Evolutionary conservation across 23 tunicate genomes (phyloP).

Genomic region (Aplidium turbinatum): DNA sequence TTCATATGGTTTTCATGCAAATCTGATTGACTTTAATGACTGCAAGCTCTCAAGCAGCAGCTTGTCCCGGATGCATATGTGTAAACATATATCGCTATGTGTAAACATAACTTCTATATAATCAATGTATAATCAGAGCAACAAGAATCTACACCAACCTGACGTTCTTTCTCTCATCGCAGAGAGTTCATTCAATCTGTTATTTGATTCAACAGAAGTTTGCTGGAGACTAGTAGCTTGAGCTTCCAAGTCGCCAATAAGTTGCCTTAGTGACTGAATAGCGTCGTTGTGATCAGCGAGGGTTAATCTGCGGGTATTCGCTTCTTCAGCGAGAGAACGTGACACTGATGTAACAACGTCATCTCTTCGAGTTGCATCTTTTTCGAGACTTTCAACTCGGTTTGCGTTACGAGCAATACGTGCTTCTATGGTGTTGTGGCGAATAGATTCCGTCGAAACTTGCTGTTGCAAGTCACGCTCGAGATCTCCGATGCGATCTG

Average conservation of each 20-base stretch:
- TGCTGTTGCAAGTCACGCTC: slow-evolving; percentile 36
- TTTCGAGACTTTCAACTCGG: slow-evolving; percentile 10
- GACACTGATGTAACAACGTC: slow-evolving; percentile 8
- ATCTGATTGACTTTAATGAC: too few species aligned
- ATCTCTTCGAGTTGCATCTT: background rate
- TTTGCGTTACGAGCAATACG: slow-evolving; percentile 20
- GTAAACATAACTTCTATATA: too few species aligned
- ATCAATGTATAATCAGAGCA: too few species aligned
- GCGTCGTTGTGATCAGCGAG: slow-evolving; percentile 3
- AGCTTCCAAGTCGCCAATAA: background rate
- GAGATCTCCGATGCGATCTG: slow-evolving; percentile 11
- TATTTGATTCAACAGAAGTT: background rate
- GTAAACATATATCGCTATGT: too few species aligned
- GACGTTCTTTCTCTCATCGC: too few species aligned
- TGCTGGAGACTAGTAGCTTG: background rate
- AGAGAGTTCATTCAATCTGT: slow-evolving; percentile 12
- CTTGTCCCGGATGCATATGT: too few species aligned
- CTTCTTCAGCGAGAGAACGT: slow-evolving; percentile 23
- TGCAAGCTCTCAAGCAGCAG: too few species aligned
- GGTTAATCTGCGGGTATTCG: slow-evolving; percentile 1
- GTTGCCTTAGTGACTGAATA: slow-evolving; percentile 15
- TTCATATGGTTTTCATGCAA: too few species aligned
- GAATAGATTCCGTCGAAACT: slow-evolving; percentile 7
- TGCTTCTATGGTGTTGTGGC: slow-evolving; percentile 34
- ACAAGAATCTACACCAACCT: too few species aligned